These are phyloP conservation scores for Ylistrum balloti DNA, from an alignment of 1,140 invertebrate genomes.

Conservation along the genomic window DNA sequence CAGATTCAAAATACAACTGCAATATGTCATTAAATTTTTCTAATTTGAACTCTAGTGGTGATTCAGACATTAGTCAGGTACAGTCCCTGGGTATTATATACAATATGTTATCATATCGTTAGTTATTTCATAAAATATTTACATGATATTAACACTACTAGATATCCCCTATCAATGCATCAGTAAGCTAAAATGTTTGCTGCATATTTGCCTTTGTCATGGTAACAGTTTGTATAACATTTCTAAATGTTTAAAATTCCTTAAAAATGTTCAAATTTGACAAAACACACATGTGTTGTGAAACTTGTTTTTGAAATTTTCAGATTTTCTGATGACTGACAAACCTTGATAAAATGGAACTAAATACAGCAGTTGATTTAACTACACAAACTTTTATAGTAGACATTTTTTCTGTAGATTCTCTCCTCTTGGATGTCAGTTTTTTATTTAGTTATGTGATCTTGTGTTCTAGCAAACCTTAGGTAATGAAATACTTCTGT, in stretches of 20 bases:
- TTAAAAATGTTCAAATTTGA: neutral
- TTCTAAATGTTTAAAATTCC: neutral
- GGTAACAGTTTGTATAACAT: neutral
- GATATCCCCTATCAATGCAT: neutral
- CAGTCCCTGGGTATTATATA: no score
- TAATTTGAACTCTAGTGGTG: no score
- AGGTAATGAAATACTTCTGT: neutral
- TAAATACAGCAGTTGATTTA: constrained; percentile 1
- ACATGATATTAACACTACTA: no score
- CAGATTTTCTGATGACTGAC: neutral
- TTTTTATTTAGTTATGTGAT: constrained; percentile 1
- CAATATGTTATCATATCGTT: no score
- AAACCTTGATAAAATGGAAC: neutral
- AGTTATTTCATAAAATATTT: no score
- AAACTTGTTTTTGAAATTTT: neutral
- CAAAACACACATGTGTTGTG: constrained; percentile 7
- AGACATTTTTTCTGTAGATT: neutral
- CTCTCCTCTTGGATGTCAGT: neutral
- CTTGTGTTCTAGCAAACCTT: neutral
- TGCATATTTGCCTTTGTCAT: neutral
- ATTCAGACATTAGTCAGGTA: no score
- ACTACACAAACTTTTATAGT: neutral
- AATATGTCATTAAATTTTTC: no score
- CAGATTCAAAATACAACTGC: no score
- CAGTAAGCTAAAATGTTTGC: neutral